phyloP scores from a whole-genome alignment of 1,140 invertebrate species.

The Bombus confusus region DNA sequence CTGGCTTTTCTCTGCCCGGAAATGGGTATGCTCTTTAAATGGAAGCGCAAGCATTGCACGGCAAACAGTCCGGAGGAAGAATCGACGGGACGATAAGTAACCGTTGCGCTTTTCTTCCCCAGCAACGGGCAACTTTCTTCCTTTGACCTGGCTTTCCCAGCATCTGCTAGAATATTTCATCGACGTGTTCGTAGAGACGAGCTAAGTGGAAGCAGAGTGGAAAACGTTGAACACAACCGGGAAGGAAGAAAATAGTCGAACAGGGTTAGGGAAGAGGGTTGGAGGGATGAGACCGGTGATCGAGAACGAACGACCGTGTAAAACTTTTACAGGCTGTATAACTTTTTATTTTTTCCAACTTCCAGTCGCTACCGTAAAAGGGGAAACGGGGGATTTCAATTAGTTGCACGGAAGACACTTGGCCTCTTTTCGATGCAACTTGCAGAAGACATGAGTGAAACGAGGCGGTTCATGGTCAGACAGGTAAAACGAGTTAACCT shows the following conservation, averaged over 20 bases:
- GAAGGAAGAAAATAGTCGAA: neutral
- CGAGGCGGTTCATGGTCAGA: neutral
- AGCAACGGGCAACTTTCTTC: neutral
- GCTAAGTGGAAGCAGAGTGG: conserved; percentile 16
- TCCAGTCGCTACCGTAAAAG: neutral
- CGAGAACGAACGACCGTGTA: conserved; percentile 31
- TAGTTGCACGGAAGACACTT: neutral
- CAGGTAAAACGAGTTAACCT: neutral
- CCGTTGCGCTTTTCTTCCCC: conserved; percentile 43
- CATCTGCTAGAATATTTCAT: conserved; percentile 47
- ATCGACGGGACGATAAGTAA: conserved; percentile 43
- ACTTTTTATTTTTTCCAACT: conserved; percentile 25
- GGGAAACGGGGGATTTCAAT: conserved; percentile 5
- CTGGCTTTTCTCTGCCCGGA: conserved; percentile 16
- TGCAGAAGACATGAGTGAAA: neutral
- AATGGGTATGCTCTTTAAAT: conserved; percentile 40
- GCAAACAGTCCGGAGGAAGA: conserved; percentile 32
- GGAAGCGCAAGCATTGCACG: conserved; percentile 29
- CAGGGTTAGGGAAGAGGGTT: neutral
- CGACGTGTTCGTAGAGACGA: conserved; percentile 21
- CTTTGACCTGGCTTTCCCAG: neutral
- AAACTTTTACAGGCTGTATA: conserved; percentile 27
- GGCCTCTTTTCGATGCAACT: neutral
- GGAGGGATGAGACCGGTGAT: neutral
- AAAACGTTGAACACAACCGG: neutral